phyloP scores from a whole-genome alignment of 2,888 invertebrate species.

The Digitonthophagus gazella region DNA sequence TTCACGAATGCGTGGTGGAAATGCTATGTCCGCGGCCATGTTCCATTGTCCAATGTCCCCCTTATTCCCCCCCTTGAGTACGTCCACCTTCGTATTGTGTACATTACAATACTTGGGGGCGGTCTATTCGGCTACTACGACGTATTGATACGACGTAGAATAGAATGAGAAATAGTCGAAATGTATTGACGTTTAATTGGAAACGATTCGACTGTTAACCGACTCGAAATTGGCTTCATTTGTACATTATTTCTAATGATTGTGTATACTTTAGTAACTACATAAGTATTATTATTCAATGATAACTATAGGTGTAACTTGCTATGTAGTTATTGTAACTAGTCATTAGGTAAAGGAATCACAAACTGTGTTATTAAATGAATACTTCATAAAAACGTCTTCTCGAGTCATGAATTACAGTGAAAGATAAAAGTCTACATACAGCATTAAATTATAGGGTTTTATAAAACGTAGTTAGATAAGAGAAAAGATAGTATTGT shows the following conservation, averaged over 20 bases:
- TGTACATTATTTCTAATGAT: not conserved
- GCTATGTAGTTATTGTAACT: too few species aligned
- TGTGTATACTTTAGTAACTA: too few species aligned
- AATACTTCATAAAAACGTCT: too few species aligned
- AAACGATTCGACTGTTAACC: not conserved
- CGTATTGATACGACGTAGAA: not conserved
- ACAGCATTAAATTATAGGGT: too few species aligned
- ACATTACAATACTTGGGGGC: slow-evolving; percentile 24
- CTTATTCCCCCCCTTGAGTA: slow-evolving; percentile 25
- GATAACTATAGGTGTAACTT: too few species aligned
- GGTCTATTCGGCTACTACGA: not conserved
- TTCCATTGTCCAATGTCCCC: slow-evolving; percentile 25
- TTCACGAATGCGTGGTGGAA: slow-evolving; percentile 17
- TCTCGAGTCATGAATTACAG: too few species aligned
- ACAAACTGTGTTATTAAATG: too few species aligned
- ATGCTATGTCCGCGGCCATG: slow-evolving; percentile 26
- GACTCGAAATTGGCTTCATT: not conserved
- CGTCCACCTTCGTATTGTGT: slow-evolving; percentile 29
- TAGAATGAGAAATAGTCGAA: not conserved
- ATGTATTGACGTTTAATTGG: not conserved
- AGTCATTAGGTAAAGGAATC: too few species aligned
- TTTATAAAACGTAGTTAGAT: too few species aligned
- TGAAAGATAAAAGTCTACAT: too few species aligned
- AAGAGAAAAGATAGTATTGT: too few species aligned
- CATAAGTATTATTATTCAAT: too few species aligned